Percentiles rank a stretch among this genome's conserved stretches.
Evolutionary conservation across 1,140 invertebrate genomes (phyloP).

Genomic region (Cotesia vestalis): DNA sequence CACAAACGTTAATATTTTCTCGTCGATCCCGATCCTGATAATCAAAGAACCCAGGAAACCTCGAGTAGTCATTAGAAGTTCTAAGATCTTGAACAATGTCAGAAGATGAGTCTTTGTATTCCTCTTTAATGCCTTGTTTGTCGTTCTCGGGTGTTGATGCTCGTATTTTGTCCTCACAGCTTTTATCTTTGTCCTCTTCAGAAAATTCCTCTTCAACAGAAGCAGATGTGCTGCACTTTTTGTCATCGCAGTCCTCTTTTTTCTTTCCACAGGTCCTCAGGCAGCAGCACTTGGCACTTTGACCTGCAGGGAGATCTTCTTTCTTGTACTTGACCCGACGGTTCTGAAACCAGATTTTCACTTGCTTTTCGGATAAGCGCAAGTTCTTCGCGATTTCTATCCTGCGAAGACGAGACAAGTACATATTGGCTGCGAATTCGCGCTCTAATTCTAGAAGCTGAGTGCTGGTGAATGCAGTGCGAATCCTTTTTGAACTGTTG

Average conservation of each 20-base stretch:
- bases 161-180: constrained; percentile 3
- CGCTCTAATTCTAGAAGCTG: constrained; percentile 91
- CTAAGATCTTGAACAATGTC: constrained; percentile 16
- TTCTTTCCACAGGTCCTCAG: constrained; percentile 66
- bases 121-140: constrained; percentile 23
- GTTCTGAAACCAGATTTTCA: constrained; percentile 96
- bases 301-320: constrained; percentile 68
- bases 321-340: constrained; percentile 92
- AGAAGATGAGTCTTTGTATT: constrained; percentile 3
- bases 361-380: constrained; percentile 90
- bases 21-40: constrained; percentile 8
- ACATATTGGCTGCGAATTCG: constrained; percentile 91
- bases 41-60: constrained; percentile 23
- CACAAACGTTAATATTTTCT: background rate
- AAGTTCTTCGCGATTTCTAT: constrained; percentile 93
- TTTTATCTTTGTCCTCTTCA: constrained; percentile 30
- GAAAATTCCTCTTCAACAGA: constrained; percentile 29
- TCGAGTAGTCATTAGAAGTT: constrained; percentile 17
- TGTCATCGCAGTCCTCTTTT: constrained; percentile 66
- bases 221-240: constrained; percentile 42
- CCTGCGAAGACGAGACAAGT: constrained; percentile 84
- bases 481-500: constrained; percentile 79
- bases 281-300: constrained; percentile 67
- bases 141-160: background rate
- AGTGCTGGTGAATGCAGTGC: constrained; percentile 93